These are phyloP conservation scores for Caenorhabditis briggsae DNA, from an alignment of 1,140 invertebrate genomes.

Conservation along the genomic window DNA sequence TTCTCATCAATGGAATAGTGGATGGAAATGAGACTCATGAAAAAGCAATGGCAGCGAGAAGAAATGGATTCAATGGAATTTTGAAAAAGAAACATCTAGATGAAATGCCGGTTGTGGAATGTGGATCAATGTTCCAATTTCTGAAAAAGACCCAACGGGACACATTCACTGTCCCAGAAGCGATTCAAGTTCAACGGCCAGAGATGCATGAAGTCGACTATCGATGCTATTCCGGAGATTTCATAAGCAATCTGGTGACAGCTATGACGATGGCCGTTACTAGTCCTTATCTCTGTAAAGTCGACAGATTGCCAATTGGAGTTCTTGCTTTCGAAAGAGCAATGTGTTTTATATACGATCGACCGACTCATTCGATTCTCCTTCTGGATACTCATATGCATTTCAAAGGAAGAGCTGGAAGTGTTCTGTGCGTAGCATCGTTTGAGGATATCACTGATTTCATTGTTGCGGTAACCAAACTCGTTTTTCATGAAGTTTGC, in stretches of 20 bases:
- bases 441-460: constrained; percentile 44
- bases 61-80: constrained; percentile 15
- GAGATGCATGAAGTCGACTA: constrained; percentile 45
- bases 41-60: neutral
- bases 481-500: constrained; percentile 44
- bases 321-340: constrained; percentile 40
- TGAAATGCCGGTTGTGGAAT: neutral
- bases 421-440: constrained; percentile 36
- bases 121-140: constrained; percentile 27
- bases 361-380: constrained; percentile 19
- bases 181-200: constrained; percentile 22
- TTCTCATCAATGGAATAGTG: constrained; percentile 28
- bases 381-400: constrained; percentile 51
- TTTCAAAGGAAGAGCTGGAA: constrained; percentile 45
- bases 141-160: constrained; percentile 23
- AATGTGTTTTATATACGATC: constrained; percentile 44
- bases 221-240: constrained; percentile 41
- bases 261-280: constrained; percentile 14
- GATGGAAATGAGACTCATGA: constrained; percentile 47
- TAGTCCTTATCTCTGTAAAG: constrained; percentile 35
- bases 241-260: constrained; percentile 23
- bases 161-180: constrained; percentile 25
- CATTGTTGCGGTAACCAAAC: constrained; percentile 22
- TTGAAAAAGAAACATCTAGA: constrained; percentile 33
- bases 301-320: constrained; percentile 29